Evolutionary conservation across 2,797 vertebrate species (phyloP).

Genomic region (Pangasius djambal): DNA sequence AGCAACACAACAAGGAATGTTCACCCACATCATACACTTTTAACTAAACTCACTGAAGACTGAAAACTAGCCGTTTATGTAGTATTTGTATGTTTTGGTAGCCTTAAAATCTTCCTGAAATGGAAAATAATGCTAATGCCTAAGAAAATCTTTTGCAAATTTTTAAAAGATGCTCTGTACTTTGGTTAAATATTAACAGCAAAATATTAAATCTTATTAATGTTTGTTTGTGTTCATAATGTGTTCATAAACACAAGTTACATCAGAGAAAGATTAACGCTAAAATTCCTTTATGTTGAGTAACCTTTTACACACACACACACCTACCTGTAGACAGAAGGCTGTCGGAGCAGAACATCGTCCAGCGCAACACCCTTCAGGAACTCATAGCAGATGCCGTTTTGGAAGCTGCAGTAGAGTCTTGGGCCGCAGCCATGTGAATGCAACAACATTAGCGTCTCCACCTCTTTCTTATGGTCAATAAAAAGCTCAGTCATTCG

Average conservation of each 20-base stretch:
- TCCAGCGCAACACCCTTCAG: slow-evolving; percentile 72
- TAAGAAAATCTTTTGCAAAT: no score
- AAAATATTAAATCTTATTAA: neutral
- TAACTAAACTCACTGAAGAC: no score
- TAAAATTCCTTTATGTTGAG: neutral
- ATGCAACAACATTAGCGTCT: slow-evolving; percentile 75
- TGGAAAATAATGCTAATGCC: neutral
- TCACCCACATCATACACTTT: no score
- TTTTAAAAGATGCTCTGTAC: neutral
- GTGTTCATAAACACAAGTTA: neutral
- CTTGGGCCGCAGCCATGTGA: slow-evolving; percentile 72
- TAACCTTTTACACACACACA: slow-evolving; percentile 1
- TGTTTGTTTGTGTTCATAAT: neutral
- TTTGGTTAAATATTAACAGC: neutral
- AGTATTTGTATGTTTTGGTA: no score
- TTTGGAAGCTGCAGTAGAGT: slow-evolving; percentile 81
- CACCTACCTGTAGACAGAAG: slow-evolving; percentile 74
- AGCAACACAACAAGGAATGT: no score
- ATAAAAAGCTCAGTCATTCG: slow-evolving; percentile 77
- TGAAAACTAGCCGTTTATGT: no score
- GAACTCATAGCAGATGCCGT: slow-evolving; percentile 83
- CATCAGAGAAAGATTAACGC: neutral
- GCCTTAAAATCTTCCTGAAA: neutral
- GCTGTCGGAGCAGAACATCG: slow-evolving; percentile 71
- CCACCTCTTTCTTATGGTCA: slow-evolving; percentile 72